phyloP scores from a whole-genome alignment of 2,113 vertebrate genomes.

The Bubalus kerabau region DNA sequence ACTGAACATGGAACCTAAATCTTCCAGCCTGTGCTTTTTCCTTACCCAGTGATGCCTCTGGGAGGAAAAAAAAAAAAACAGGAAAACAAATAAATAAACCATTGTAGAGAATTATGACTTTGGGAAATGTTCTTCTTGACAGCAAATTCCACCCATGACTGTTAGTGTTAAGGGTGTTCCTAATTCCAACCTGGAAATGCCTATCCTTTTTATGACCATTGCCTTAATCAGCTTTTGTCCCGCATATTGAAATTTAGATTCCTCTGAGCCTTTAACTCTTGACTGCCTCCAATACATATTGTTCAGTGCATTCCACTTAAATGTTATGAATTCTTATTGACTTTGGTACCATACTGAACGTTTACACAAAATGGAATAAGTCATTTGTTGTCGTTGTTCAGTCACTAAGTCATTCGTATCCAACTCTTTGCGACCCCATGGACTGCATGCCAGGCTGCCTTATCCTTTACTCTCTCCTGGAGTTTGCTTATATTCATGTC shows the following conservation, averaged over 20 bases:
- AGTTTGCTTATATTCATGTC: neutral
- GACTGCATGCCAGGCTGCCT: neutral
- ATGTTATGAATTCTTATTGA: neutral
- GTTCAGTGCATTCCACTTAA: neutral
- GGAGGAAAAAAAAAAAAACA: neutral
- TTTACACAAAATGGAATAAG: conserved; percentile 2
- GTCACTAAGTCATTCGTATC: neutral
- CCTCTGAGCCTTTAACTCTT: neutral
- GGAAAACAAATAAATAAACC: neutral
- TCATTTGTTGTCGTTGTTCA: neutral
- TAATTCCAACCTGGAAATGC: neutral
- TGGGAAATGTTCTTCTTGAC: neutral
- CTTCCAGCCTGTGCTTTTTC: neutral
- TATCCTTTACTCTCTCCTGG: neutral
- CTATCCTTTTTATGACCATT: neutral
- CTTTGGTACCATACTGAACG: neutral
- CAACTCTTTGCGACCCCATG: neutral
- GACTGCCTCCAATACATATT: neutral
- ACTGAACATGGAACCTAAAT: neutral
- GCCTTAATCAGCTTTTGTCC: neutral
- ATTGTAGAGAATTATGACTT: neutral
- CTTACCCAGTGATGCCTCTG: neutral
- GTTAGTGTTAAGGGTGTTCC: neutral
- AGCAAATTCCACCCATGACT: neutral
- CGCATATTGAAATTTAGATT: neutral